Evolutionary conservation across 2,797 vertebrate species (phyloP).

Genomic region (Hybognathus amarus): DNA sequence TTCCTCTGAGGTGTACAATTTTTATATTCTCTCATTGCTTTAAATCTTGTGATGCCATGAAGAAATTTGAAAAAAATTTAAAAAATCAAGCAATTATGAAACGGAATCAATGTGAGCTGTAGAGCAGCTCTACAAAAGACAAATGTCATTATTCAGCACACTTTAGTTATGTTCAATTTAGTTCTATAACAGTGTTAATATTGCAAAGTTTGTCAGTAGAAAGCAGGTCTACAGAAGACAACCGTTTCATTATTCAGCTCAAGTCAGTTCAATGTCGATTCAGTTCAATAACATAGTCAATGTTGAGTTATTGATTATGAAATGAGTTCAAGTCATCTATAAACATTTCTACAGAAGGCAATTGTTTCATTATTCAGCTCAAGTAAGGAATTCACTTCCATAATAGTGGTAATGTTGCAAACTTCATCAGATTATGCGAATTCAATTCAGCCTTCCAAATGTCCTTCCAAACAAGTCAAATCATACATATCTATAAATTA

Average conservation of each 20-base stretch:
- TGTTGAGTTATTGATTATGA: not conserved
- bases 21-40: not conserved
- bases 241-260: not conserved
- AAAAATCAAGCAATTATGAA: not conserved
- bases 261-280: not conserved
- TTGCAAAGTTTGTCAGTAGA: not conserved
- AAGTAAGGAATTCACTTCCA: not conserved
- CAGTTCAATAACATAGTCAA: not conserved
- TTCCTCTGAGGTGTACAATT: conserved; percentile 11
- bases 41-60: not conserved
- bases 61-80: not conserved
- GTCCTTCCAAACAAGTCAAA: not conserved
- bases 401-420: not conserved
- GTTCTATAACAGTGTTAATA: not conserved
- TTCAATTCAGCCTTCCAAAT: not conserved
- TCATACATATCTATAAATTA: not conserved
- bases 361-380: not conserved
- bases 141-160: not conserved
- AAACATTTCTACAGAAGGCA: not conserved
- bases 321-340: not conserved
- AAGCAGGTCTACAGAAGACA: not conserved
- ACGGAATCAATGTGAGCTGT: too few relatives aligned
- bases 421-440: not conserved
- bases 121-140: not conserved
- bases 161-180: not conserved